Percentiles rank a stretch among this genome's conserved stretches.
Conservation (phyloP, 2,797 vertebrate genomes). For the Melanogrammus aeglefinus region DNA sequence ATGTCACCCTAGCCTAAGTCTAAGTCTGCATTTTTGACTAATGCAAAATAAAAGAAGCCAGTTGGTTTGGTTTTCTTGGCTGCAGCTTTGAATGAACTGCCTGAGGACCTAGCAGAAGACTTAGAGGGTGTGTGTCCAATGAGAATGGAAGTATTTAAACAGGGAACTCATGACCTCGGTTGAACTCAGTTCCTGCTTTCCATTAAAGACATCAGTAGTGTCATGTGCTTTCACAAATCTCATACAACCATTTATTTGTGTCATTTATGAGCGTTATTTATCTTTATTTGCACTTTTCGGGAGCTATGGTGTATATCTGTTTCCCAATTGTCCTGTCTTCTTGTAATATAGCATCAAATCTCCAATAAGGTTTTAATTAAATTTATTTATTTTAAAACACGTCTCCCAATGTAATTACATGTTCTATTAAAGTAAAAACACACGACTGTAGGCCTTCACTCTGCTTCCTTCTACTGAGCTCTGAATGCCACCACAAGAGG, state of each 20-base stretch:
- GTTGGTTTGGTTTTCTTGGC: not conserved
- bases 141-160: not conserved
- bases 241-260: not conserved
- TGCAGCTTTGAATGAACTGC: not conserved
- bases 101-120: not conserved
- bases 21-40: not conserved
- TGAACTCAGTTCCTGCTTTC: not conserved
- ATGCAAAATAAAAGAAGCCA: not conserved
- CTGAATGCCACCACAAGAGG: constrained; percentile 4
- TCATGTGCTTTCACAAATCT: not conserved
- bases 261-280: not conserved
- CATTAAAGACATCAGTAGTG: not conserved
- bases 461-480: not conserved
- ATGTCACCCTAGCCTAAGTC: not conserved
- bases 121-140: not conserved
- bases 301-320: not conserved
- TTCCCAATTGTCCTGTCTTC: too few relatives aligned
- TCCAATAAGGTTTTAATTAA: not conserved
- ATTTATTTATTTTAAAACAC: not conserved
- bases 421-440: not conserved
- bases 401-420: not conserved
- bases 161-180: not conserved
- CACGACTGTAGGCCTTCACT: not conserved
- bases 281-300: not conserved
- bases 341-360: not conserved